Base-by-base conservation (phyloP, 2,888 invertebrate species). In the Ferdinandea cuprea region DNA sequence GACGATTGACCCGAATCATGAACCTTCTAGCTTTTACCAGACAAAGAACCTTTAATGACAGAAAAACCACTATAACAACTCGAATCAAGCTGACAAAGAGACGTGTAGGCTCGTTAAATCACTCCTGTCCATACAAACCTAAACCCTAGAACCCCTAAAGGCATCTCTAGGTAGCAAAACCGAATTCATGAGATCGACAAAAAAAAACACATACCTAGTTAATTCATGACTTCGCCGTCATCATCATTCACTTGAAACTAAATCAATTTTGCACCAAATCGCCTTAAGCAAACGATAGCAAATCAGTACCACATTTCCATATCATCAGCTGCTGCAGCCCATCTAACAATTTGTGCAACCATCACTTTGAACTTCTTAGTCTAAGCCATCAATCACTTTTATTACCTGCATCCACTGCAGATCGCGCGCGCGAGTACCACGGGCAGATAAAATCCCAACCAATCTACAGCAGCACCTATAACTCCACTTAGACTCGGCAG, bases 281-380 rank as follows among this genome's bases (percentile, higher is more conserved):
- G 42, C 71, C 71, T 8, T 30, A 37, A 48, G 61, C 54, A 68
- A 68, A 56, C 42, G 56, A 61, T 35, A 56, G 28, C 52, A 68
- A 80, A 80, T 68, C 54, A 74, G 68, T 69, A 21, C 13, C 46
- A 65, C 58, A 52, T 35, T 44, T 69, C 65, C 58, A 68, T 52
- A 68, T 61, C 74, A 52, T 74, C 65, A 54, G 28, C 25, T 54
- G 15, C 52, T 30, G 19, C n/a, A n/a, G n/a, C n/a, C 48, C 40
- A 25, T 28, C 63, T 58, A 35, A 13, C 74, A 76, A 28, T 69
- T 68, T 69, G 44, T 50, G 56, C 40, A 74, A 44, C 52, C 65
- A 71, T 66, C 59, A 76, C 32, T 71, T 76, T 65, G 65, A 76
- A 58, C 80, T 44, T 61, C 63, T 71, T 54, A 59, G 65, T 35